phyloP scores from a whole-genome alignment of 2,797 vertebrate species.

The Clangula hyemalis region DNA sequence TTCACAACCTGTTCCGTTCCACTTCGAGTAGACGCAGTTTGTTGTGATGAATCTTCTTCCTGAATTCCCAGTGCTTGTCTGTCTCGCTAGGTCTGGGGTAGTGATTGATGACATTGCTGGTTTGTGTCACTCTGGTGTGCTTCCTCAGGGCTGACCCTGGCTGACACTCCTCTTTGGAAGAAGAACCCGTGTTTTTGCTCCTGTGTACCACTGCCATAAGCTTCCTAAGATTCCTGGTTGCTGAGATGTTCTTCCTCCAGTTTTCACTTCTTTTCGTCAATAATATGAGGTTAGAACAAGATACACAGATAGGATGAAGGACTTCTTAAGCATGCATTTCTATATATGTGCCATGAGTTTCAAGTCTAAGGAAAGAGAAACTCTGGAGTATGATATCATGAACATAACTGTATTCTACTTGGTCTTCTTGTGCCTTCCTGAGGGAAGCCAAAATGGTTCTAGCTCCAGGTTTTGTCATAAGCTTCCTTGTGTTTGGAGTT shows the following conservation, averaged over 20 bases:
- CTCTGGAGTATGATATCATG: background rate
- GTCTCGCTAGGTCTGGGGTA: background rate
- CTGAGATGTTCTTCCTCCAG: background rate
- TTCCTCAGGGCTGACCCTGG: background rate
- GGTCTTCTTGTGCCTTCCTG: background rate
- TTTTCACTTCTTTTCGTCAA: background rate
- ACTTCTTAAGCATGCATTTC: background rate
- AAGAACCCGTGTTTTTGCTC: background rate
- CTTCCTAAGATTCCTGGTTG: background rate
- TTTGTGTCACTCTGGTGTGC: conserved; percentile 1
- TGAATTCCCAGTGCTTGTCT: conserved; percentile 26
- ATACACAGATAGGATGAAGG: background rate
- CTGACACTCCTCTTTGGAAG: background rate
- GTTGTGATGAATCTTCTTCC: conserved; percentile 50
- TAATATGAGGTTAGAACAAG: background rate
- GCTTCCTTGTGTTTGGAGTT: background rate
- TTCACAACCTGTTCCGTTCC: conserved; percentile 54
- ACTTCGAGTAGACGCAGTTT: conserved; percentile 36
- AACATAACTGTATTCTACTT: background rate
- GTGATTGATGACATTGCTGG: conserved; percentile 22
- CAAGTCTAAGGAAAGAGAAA: background rate
- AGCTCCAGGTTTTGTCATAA: background rate
- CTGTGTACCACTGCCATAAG: background rate
- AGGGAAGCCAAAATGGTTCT: background rate
- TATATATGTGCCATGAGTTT: accelerated